Base-by-base conservation (phyloP, 2,888 invertebrate species). In the Argyresthia goedartella region DNA sequence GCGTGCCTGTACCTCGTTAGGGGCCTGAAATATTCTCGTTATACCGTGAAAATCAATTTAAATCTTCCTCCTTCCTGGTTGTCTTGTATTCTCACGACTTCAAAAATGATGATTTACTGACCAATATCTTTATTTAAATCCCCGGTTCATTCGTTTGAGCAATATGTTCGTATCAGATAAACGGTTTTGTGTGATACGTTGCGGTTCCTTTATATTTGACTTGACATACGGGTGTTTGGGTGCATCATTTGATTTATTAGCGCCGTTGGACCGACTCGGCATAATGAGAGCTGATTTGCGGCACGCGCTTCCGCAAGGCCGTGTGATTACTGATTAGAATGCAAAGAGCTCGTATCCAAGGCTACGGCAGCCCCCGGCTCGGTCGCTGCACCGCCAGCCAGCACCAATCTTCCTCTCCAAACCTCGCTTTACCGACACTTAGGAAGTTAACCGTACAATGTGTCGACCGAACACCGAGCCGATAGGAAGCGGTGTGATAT, bases 291-390 rank as follows among this genome's bases (percentile, higher is more conserved):
- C 82, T 63, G 74, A 62, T 67, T 71, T 61, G 66, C 69, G 65
- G 69, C 81, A 82, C 81, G 77, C 81, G 73, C 81, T 85, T 85
- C 82, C 81, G 84, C 82, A 84, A 86, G 85, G 85, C 81, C 85
- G 78, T 66, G 63, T 65, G 78, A 81, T 86, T 86, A 86, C 62
- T 65, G 78, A 81, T 86, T 86, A 86, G 78, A 82, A 86, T 85
- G 81, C 85, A 84, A 74, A 74, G 79, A 76, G 82, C 85, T 81
- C 78, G 80, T 81, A 76, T 71, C 80, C 85, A 85, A 85, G 85
- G 85, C 82, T 81, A 73, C 69, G 67, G 62, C 65, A 62, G 72
- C 66, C 25, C 25, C 25, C 68, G 74, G 77, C 71, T 70, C 84
- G 82, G 82, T 84, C 82, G 84, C 69, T 84, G 84, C 84, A 81